These are phyloP conservation scores for Sturnira hondurensis DNA, from an alignment of 2,113 vertebrate genomes.

Conservation along the genomic window DNA sequence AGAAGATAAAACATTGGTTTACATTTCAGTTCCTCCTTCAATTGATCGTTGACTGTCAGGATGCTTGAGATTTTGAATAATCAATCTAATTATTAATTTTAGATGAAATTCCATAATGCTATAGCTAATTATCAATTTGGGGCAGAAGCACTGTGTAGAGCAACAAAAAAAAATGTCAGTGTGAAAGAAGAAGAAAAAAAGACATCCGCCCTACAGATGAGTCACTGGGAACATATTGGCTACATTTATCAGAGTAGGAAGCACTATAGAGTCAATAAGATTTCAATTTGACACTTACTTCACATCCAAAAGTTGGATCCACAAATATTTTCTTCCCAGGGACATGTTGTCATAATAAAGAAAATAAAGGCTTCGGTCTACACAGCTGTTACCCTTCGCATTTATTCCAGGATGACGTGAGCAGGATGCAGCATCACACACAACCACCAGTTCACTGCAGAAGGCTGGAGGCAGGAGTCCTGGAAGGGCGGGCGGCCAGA, in stretches of 20 bases:
- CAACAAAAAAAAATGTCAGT: constrained; percentile 40
- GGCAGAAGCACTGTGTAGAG: background rate
- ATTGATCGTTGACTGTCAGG: constrained; percentile 50
- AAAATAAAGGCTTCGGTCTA: constrained; percentile 51
- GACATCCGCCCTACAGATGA: constrained; percentile 23
- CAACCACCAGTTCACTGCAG: background rate
- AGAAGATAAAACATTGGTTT: constrained; percentile 33
- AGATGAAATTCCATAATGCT: constrained; percentile 50
- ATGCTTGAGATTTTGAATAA: constrained; percentile 63
- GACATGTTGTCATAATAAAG: constrained; percentile 65
- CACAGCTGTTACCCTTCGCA: constrained; percentile 28
- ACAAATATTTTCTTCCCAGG: constrained; percentile 68
- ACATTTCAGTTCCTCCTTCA: constrained; percentile 9
- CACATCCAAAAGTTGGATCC: constrained; percentile 66
- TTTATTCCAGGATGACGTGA: background rate
- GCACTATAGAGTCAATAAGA: constrained; percentile 52
- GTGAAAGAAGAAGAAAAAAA: background rate
- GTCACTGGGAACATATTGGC: constrained; percentile 68
- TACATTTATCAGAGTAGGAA: constrained; percentile 67
- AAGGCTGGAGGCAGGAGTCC: background rate
- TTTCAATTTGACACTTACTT: constrained; percentile 61
- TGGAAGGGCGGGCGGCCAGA: background rate
- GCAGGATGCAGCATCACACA: background rate
- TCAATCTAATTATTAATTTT: constrained; percentile 63
- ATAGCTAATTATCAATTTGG: constrained; percentile 37